Percentiles rank a stretch among this genome's conserved stretches.
Conservation (phyloP, 2,797 vertebrate genomes). For the Sebastes taczanowskii region DNA sequence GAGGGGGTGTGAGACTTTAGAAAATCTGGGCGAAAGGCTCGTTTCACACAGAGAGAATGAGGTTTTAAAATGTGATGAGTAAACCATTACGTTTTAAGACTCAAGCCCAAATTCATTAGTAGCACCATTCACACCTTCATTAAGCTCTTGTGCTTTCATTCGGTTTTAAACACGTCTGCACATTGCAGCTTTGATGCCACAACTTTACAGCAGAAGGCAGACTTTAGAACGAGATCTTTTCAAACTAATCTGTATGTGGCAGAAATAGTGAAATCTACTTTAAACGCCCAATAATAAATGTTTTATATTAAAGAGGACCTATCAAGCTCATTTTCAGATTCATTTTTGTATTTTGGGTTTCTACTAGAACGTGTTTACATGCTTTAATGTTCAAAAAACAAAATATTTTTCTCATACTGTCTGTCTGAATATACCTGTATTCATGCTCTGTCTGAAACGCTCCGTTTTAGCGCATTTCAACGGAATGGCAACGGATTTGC, state of each 20-base stretch:
- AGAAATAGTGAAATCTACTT: background rate
- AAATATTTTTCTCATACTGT: no score
- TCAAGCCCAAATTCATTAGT: background rate
- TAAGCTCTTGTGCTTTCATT: background rate
- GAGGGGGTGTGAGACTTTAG: background rate
- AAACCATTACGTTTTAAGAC: background rate
- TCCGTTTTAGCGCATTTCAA: no score
- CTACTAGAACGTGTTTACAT: no score
- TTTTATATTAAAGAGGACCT: background rate
- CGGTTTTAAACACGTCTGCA: background rate
- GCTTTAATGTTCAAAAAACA: no score
- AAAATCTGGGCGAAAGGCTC: background rate
- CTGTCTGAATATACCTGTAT: no score
- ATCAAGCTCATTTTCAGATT: no score
- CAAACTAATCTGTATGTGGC: background rate
- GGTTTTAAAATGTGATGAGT: background rate
- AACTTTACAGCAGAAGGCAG: background rate
- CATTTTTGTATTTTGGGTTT: no score
- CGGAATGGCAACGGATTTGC: no score
- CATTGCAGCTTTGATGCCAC: background rate
- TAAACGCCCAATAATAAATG: background rate
- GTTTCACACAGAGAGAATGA: background rate
- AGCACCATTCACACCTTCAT: slow-evolving; percentile 8
- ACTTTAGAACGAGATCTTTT: no score
- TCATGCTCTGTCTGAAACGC: no score